A percentile compares a stretch with the other conserved stretches of the same genome.
Conservation (phyloP, 2,113 vertebrate genomes). For the Montifringilla adamsi region DNA sequence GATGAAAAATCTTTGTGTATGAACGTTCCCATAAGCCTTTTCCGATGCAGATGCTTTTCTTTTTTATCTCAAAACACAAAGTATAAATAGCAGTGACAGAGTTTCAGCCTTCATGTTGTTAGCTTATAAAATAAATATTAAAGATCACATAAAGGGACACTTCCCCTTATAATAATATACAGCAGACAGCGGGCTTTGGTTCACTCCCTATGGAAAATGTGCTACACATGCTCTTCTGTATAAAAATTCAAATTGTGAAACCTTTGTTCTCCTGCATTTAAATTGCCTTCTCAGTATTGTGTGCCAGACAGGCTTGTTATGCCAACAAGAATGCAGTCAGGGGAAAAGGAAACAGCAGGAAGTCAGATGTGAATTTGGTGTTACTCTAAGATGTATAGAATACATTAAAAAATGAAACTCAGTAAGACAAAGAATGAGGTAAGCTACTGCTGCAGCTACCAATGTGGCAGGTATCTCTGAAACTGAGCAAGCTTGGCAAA, state of each 20-base stretch:
- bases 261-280: slow-evolving; percentile 7
- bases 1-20: not conserved
- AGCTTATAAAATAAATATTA: slow-evolving; percentile 45
- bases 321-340: not conserved
- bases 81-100: slow-evolving; percentile 36
- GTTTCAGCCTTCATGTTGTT: slow-evolving; percentile 28
- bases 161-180: slow-evolving; percentile 2
- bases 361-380: not conserved
- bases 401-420: not conserved
- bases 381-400: not conserved
- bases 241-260: not conserved
- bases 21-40: slow-evolving; percentile 26
- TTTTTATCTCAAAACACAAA: slow-evolving; percentile 41
- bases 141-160: not conserved
- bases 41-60: not conserved
- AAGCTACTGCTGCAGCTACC: not conserved
- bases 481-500: not conserved
- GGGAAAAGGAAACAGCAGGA: not conserved
- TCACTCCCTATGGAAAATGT: not conserved
- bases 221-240: not conserved
- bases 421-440: not conserved
- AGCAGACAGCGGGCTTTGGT: slow-evolving; percentile 5
- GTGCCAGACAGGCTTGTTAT: not conserved
- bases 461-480: not conserved
- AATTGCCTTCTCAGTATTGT: not conserved